A percentile compares a stretch with the other conserved stretches of the same genome.
These are phyloP conservation scores for Taurulus bubalis DNA, from an alignment of 2,113 vertebrate genomes.

Conservation along the genomic window DNA sequence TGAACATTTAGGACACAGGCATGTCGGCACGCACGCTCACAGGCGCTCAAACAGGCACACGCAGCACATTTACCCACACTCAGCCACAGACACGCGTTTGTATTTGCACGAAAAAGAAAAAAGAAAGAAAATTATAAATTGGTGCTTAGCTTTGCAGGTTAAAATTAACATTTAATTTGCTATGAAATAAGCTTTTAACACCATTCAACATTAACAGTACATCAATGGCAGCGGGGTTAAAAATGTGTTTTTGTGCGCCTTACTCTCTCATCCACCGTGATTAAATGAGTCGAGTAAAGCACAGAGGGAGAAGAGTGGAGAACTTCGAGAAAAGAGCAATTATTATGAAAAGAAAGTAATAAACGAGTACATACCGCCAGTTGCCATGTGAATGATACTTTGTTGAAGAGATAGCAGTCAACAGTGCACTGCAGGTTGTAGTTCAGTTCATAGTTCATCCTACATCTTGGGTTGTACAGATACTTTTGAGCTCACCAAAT, in stretches of 20 bases:
- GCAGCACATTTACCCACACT: slow-evolving; percentile 16
- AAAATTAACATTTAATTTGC: slow-evolving; percentile 71
- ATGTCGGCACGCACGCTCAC: background rate
- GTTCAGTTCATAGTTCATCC: background rate
- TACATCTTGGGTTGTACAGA: background rate
- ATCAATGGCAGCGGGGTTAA: slow-evolving; percentile 66
- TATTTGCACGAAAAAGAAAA: slow-evolving; percentile 29
- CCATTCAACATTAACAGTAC: slow-evolving; percentile 50
- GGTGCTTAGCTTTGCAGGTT: slow-evolving; percentile 24
- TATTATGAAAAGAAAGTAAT: slow-evolving; percentile 65
- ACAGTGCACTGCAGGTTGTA: slow-evolving; percentile 30
- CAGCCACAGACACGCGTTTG: background rate
- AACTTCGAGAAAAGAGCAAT: slow-evolving; percentile 62
- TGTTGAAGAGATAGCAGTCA: slow-evolving; percentile 39
- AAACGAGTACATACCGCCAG: slow-evolving; percentile 46
- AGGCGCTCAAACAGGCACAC: slow-evolving; percentile 6
- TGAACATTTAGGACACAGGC: slow-evolving; percentile 22
- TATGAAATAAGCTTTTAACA: slow-evolving; percentile 67
- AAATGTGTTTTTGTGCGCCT: slow-evolving; percentile 67
- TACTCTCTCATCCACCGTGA: slow-evolving; percentile 45
- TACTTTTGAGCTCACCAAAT: background rate
- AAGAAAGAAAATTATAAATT: background rate
- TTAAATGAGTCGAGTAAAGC: slow-evolving; percentile 56
- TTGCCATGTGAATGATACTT: slow-evolving; percentile 72
- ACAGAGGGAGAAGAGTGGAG: slow-evolving; percentile 37